These are phyloP conservation scores for Quadroppia sp. DNA, from an alignment of 2,888 invertebrate genomes.

Conservation along the genomic window DNA sequence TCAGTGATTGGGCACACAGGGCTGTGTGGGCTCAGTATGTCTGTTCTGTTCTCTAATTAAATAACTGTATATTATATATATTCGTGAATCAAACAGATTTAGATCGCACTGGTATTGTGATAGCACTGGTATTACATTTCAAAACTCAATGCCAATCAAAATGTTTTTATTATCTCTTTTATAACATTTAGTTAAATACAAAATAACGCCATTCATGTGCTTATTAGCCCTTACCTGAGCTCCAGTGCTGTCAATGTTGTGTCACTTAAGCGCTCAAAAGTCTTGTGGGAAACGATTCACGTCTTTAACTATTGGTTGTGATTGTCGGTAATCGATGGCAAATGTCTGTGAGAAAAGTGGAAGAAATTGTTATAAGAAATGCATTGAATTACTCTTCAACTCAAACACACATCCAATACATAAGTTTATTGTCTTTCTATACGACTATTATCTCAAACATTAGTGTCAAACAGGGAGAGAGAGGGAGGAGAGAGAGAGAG, in stretches of 20 bases:
- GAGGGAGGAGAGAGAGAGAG: constrained; percentile 5
- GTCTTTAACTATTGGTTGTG: background rate
- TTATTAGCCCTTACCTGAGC: too few species aligned
- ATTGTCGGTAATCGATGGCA: background rate
- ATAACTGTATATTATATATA: background rate
- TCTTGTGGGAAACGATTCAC: background rate
- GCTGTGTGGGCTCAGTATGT: background rate
- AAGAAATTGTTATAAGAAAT: background rate
- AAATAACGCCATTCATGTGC: too few species aligned
- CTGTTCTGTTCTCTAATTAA: background rate
- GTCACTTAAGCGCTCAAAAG: background rate
- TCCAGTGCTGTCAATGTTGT: background rate
- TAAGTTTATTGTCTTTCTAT: background rate
- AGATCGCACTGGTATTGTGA: too few species aligned
- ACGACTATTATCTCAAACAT: constrained; percentile 8
- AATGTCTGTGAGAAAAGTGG: background rate
- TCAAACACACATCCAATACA: background rate
- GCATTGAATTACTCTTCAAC: background rate
- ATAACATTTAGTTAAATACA: too few species aligned
- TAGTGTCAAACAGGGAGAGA: constrained; percentile 8
- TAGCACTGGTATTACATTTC: too few species aligned
- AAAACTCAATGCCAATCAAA: too few species aligned
- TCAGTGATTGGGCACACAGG: too few species aligned
- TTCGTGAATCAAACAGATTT: background rate
- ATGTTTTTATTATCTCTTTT: too few species aligned